Percentiles rank a stretch among this genome's conserved stretches.
Conservation (phyloP, 2,888 invertebrate genomes). For the Euclidia mi region DNA sequence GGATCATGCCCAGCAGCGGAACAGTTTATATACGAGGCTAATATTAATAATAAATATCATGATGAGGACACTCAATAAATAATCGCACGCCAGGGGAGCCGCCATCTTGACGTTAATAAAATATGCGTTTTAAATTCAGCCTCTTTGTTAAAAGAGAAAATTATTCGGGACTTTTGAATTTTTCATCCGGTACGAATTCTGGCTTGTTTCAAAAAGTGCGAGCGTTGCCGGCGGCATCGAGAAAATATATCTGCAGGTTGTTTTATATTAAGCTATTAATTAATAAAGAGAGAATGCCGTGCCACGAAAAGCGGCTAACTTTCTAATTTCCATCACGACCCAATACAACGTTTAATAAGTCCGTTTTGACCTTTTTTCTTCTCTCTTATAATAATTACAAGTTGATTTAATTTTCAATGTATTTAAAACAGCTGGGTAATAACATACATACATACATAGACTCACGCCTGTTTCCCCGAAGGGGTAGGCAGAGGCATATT, state of each 20-base stretch:
- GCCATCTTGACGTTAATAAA: not conserved
- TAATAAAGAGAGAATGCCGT: slow-evolving; percentile 59
- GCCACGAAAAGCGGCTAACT: slow-evolving; percentile 61
- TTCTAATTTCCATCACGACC: slow-evolving; percentile 65
- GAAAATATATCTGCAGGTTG: slow-evolving; percentile 39
- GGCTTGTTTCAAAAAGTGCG: slow-evolving; percentile 14
- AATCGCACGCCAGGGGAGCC: not conserved
- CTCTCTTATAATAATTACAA: slow-evolving; percentile 66
- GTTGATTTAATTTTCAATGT: slow-evolving; percentile 67
- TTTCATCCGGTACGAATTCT: slow-evolving; percentile 26
- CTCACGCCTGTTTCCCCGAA: no score
- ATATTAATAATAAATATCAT: no score
- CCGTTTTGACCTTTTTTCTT: slow-evolving; percentile 54
- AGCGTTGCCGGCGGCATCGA: slow-evolving; percentile 25
- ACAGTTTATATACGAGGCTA: no score
- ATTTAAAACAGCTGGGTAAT: slow-evolving; percentile 54
- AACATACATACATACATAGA: no score
- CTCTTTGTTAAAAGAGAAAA: slow-evolving; percentile 20
- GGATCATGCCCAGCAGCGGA: no score
- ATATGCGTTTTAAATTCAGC: slow-evolving; percentile 12
- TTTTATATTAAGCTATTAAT: slow-evolving; percentile 69
- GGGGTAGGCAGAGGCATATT: no score
- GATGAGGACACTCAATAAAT: not conserved
- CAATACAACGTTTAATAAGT: slow-evolving; percentile 69
- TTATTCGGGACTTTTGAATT: slow-evolving; percentile 17